A percentile compares a stretch with the other conserved stretches of the same genome.
phyloP scores from a whole-genome alignment of 2,888 invertebrate genomes.

The Rotaria socialis region DNA sequence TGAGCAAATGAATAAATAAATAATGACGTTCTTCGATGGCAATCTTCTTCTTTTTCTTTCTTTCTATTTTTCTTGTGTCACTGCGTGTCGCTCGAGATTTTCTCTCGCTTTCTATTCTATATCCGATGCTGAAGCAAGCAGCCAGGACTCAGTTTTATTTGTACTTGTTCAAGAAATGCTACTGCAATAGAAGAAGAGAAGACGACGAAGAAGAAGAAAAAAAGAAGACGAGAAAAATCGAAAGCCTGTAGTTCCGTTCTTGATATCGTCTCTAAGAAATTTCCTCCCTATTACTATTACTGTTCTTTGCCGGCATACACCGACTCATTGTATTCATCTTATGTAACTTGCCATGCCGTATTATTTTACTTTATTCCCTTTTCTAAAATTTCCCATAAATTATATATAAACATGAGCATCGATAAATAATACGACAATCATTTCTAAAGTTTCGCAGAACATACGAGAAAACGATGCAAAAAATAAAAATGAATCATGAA shows the following conservation, averaged over 20 bases:
- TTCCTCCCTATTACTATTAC: background rate
- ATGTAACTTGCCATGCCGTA: background rate
- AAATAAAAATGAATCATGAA: too few relatives aligned
- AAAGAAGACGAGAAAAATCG: background rate
- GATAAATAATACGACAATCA: too few relatives aligned
- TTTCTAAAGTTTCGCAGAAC: too few relatives aligned
- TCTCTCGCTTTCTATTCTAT: background rate
- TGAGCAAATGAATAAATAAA: background rate
- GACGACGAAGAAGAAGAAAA: background rate
- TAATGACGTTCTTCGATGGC: background rate
- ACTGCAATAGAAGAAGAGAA: background rate
- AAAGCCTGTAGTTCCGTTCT: background rate
- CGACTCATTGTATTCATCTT: background rate
- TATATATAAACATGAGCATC: too few relatives aligned
- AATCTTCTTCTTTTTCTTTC: background rate
- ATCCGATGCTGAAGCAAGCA: background rate
- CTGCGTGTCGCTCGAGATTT: background rate
- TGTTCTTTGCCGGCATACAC: background rate
- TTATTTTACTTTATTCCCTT: background rate
- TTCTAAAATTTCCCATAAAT: too few relatives aligned
- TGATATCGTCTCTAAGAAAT: background rate
- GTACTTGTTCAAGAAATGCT: background rate
- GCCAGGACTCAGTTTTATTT: background rate
- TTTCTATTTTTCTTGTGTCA: background rate
- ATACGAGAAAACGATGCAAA: too few relatives aligned